A percentile compares a stretch with the other conserved stretches of the same genome.
Evolutionary conservation across 2,113 vertebrate genomes (phyloP).

Genomic region (Oncorhynchus mykiss): DNA sequence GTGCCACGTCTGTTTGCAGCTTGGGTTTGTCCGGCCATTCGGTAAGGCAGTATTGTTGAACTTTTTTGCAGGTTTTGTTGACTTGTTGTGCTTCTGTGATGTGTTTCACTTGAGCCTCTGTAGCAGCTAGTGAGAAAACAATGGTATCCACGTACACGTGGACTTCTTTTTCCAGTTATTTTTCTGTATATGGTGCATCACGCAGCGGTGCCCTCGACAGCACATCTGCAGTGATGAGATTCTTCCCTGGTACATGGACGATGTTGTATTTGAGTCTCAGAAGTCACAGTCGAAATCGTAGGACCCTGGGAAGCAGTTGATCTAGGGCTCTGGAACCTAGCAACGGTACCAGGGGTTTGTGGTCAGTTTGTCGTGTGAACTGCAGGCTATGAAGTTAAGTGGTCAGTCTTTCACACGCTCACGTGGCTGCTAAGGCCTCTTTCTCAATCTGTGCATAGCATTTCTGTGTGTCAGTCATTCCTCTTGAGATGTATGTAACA

Average conservation of each 20-base stretch:
- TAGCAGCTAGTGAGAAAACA: not conserved
- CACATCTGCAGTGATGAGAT: conserved; percentile 32
- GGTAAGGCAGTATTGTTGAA: not conserved
- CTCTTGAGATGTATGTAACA: conserved; percentile 32
- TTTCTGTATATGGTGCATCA: not conserved
- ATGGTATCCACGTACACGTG: conserved; percentile 16
- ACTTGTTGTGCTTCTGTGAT: conserved; percentile 8
- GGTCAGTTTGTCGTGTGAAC: conserved; percentile 19
- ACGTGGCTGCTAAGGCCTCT: conserved; percentile 32
- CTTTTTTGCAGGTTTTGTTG: not conserved
- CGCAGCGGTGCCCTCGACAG: conserved; percentile 15
- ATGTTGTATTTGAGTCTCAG: conserved; percentile 21
- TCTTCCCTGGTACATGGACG: conserved; percentile 33
- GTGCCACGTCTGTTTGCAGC: not conserved
- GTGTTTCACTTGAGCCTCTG: conserved; percentile 1
- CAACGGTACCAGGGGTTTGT: conserved; percentile 36
- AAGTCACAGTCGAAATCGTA: conserved; percentile 19
- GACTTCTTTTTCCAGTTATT: conserved; percentile 21
- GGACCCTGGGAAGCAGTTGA: conserved; percentile 20
- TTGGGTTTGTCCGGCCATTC: conserved; percentile 12
- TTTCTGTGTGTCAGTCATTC: conserved; percentile 16
- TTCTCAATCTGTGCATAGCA: conserved; percentile 34
- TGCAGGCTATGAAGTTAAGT: conserved; percentile 1
- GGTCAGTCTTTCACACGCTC: conserved; percentile 34
- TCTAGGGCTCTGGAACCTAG: conserved; percentile 31